Conservation (phyloP, 1,140 invertebrate species). For the Muscidifurax raptorellus region DNA sequence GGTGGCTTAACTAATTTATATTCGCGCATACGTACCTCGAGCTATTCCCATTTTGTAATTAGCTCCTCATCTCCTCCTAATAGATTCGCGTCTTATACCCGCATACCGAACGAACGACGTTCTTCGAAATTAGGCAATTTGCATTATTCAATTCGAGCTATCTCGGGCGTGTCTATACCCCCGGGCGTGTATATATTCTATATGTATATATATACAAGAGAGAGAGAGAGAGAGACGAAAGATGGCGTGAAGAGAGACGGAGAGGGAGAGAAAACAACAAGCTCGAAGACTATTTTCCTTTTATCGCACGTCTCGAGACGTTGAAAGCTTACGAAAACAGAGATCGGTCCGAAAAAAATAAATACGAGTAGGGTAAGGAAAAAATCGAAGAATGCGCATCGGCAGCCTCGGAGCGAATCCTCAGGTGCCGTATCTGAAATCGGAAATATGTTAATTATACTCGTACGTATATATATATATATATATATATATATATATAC, state of each 20-base stretch:
- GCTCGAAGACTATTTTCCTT: conserved; percentile 21
- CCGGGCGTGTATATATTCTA: too few relatives aligned
- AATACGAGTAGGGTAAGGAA: too few relatives aligned
- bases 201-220: too few relatives aligned
- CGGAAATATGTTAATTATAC: conserved; percentile 54
- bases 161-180: neutral
- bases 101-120: too few relatives aligned
- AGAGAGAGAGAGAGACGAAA: neutral
- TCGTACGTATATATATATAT: neutral
- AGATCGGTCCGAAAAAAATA: neutral
- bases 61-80: conserved; percentile 16
- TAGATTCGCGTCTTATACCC: neutral
- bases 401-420: conserved; percentile 1
- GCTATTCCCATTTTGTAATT: conserved; percentile 8
- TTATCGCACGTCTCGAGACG: conserved; percentile 29
- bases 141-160: conserved; percentile 39
- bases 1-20: neutral
- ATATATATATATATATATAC: too few relatives aligned
- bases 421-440: conserved; percentile 43
- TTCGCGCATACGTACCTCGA: too few relatives aligned
- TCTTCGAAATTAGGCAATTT: conserved; percentile 33
- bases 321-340: conserved; percentile 44
- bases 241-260: neutral
- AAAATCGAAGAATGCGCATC: neutral
- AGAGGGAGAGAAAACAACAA: neutral